Conservation (phyloP, 2,797 vertebrate species). For the Trematomus bernacchii region DNA sequence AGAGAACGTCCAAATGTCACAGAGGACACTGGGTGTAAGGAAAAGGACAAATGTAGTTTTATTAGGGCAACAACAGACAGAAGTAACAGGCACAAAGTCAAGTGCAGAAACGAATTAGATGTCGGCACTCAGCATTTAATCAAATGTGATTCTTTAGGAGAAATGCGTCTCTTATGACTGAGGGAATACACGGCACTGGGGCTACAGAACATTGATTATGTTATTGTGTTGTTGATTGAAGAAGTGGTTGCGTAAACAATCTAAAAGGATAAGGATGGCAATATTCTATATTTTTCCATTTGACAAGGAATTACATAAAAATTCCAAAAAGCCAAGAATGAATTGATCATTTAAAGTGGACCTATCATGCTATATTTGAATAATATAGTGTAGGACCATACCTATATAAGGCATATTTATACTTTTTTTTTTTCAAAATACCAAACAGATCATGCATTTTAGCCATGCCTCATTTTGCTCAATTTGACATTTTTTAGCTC, state of each 20-base stretch:
- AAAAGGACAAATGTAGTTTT: slow-evolving; percentile 41
- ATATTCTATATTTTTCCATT: slow-evolving; percentile 16
- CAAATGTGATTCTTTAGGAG: slow-evolving; percentile 15
- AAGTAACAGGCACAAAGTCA: slow-evolving; percentile 17
- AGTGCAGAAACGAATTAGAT: slow-evolving; percentile 14
- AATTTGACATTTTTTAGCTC: too few species aligned
- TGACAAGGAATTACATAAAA: slow-evolving; percentile 9
- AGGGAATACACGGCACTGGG: slow-evolving; percentile 13
- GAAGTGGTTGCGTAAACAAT: slow-evolving; percentile 11
- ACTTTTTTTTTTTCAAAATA: too few species aligned
- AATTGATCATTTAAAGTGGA: slow-evolving; percentile 8
- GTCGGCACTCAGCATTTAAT: slow-evolving; percentile 9
- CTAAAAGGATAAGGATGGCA: neutral
- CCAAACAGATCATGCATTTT: too few species aligned
- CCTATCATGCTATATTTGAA: too few species aligned
- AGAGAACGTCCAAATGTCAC: slow-evolving; percentile 44
- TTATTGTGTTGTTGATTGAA: slow-evolving; percentile 27
- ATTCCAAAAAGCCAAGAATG: slow-evolving; percentile 6
- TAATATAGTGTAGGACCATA: too few species aligned
- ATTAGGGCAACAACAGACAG: slow-evolving; percentile 8
- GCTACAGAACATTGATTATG: slow-evolving; percentile 11
- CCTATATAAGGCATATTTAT: too few species aligned
- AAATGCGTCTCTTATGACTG: slow-evolving; percentile 23
- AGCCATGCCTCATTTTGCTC: too few species aligned
- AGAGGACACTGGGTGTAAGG: slow-evolving; percentile 10